Conservation (phyloP, 2,113 vertebrate species). For the Neodon shergylaensis region DNA sequence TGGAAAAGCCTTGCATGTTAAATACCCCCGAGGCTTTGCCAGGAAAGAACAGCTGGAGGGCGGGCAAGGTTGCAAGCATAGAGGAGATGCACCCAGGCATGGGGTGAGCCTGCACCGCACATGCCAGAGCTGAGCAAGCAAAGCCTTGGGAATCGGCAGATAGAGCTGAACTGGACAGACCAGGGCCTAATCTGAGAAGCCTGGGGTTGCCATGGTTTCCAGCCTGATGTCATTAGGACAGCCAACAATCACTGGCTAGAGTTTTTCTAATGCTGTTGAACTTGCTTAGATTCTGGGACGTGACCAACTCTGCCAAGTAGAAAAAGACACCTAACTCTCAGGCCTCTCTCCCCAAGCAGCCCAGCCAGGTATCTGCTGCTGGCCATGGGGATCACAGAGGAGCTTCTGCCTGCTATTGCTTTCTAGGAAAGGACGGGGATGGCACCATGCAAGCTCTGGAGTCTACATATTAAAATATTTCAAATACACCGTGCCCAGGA, state of each 20-base stretch:
- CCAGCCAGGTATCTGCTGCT: not conserved
- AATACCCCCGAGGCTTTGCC: not conserved
- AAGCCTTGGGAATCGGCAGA: not conserved
- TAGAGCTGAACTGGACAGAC: not conserved
- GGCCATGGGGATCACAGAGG: not conserved
- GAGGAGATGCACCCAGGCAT: not conserved
- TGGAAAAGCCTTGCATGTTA: not conserved
- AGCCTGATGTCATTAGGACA: not conserved
- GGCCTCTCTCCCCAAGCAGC: not conserved
- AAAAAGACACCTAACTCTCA: not conserved
- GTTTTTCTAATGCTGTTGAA: slow-evolving; percentile 41
- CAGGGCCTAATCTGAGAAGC: slow-evolving; percentile 14
- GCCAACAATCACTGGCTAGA: slow-evolving; percentile 36
- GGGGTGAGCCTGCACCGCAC: not conserved
- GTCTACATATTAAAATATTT: not conserved
- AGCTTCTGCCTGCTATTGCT: not conserved
- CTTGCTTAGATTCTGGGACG: not conserved
- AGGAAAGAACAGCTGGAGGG: not conserved
- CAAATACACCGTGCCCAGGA: not conserved
- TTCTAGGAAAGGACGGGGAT: not conserved
- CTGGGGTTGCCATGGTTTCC: slow-evolving; percentile 60
- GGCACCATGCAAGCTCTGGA: fast-evolving
- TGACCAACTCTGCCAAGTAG: not conserved
- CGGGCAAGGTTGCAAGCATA: not conserved
- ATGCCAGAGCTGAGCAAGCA: slow-evolving; percentile 53